A percentile compares a stretch with the other conserved stretches of the same genome.
Evolutionary conservation across 2,113 vertebrate species (phyloP).

Genomic region (Megaceryle torquata): DNA sequence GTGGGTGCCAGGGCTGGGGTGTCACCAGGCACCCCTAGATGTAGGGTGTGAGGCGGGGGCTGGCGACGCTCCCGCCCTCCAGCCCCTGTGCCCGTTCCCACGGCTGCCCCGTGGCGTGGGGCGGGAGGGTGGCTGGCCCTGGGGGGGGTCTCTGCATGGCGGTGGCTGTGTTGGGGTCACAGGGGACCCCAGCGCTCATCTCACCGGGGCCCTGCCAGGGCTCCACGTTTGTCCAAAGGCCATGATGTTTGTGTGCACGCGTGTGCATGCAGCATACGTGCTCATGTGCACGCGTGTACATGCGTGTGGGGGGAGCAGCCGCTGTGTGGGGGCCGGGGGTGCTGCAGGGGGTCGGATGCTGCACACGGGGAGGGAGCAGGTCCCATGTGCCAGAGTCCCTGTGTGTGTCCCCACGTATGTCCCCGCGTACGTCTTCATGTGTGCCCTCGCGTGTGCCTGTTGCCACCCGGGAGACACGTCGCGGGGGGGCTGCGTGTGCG

Average conservation of each 20-base stretch:
- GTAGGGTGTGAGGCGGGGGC: background rate
- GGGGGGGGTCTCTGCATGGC: background rate
- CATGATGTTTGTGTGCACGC: fast-evolving
- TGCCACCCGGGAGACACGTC: background rate
- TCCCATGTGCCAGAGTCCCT: background rate
- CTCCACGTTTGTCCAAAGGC: background rate
- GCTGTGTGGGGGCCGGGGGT: background rate
- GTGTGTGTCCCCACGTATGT: fast-evolving
- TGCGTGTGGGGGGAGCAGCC: background rate
- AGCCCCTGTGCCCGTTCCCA: background rate
- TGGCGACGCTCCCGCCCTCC: too few species aligned
- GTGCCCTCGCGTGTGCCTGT: too few species aligned
- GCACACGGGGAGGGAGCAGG: fast-evolving
- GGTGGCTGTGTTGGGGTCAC: background rate
- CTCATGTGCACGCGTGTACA: background rate
- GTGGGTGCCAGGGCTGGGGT: background rate
- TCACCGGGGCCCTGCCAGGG: background rate
- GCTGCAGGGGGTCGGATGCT: background rate
- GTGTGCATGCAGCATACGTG: too few species aligned
- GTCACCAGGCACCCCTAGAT: background rate
- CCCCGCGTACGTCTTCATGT: background rate
- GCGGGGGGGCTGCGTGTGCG: fast-evolving
- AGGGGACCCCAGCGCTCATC: background rate
- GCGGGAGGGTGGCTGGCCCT: background rate
- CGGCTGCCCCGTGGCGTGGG: background rate